Evolutionary conservation across 2,113 vertebrate genomes (phyloP), one percentile per base, ranked within the genome.

Genomic region (Zeus faber): DNA sequence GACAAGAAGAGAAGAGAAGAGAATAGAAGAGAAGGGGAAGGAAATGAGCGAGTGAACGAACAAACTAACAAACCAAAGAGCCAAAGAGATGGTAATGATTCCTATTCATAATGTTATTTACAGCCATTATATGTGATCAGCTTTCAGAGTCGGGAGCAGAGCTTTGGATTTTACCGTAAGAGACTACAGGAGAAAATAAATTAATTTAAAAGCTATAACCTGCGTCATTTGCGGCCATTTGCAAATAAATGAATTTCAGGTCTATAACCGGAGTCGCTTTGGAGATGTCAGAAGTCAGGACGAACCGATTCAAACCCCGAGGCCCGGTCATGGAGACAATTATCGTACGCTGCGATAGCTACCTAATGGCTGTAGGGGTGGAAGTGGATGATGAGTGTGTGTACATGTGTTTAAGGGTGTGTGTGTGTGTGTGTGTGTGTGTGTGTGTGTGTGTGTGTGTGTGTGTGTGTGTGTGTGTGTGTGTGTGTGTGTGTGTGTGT

Each of bases 301-400:
- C 4, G 51, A 37, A 11, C n/a, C 66, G 49, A 62, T 57, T 67
- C 56, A n/a, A 58, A 56, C 53, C 51, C 67, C 75, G 69, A 70
- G 70, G 58, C 54, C 75, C 58, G 51, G 23, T 61, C 72, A 76
- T 69, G 57, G 51, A 71, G 65, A 58, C 40, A 44, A 49, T 67
- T 43, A 70, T 62, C 52, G 61, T 54, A 67, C 35, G 47, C 54
- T 68, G 9, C 68, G 50, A 80, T 83, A 59, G 60, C 61, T 60
- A 58, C 67, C 60, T 75, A 78, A 82, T 77, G 68, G 55, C 23
- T 49, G 57, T 59, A 31, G 31, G 55, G 65, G 66, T 80, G 59
- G 55, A 50, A 46, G 49, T 63, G 53, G 37, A 55, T 68, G 55
- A 35, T 41, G 24, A 21, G 6, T 44, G 37, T 54, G 24, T 48